Conservation (phyloP, 2,888 invertebrate species). For the Geophilus truncorum region DNA sequence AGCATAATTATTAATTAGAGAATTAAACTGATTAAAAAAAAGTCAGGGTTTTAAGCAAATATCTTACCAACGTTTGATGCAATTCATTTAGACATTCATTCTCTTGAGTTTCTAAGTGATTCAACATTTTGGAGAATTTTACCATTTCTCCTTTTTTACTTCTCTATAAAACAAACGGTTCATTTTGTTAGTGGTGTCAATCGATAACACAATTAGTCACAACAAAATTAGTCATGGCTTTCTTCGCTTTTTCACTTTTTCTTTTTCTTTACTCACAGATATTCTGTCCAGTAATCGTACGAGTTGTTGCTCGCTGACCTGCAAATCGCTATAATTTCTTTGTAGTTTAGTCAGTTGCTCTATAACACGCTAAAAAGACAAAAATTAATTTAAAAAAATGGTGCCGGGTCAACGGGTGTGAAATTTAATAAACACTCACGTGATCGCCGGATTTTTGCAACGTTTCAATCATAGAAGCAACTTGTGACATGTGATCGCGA, state of each 20-base stretch:
- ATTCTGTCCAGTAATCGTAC: not conserved
- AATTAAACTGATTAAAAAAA: too few relatives aligned
- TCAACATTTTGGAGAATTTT: conserved; percentile 23
- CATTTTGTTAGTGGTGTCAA: not conserved
- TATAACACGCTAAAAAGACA: not conserved
- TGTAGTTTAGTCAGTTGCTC: not conserved
- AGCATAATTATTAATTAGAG: too few relatives aligned
- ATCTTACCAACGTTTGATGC: not conserved
- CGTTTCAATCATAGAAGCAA: conserved; percentile 31
- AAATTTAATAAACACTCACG: conserved; percentile 25
- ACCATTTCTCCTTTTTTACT: not conserved
- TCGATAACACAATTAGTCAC: not conserved
- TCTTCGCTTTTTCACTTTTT: too few relatives aligned
- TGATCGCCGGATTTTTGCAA: conserved; percentile 34
- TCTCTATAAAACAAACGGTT: conserved; percentile 1
- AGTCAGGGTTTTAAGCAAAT: too few relatives aligned
- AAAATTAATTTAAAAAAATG: too few relatives aligned
- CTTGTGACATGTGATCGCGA: conserved; percentile 57
- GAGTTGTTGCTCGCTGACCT: not conserved
- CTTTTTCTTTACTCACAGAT: not conserved
- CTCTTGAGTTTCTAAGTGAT: conserved; percentile 21
- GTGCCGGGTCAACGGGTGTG: too few relatives aligned
- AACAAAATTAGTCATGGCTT: too few relatives aligned
- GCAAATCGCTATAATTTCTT: not conserved
- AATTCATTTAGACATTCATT: conserved; percentile 12